These are phyloP conservation scores for Mycetomoellerius zeteki DNA, from an alignment of 1,140 invertebrate species.

Conservation along the genomic window DNA sequence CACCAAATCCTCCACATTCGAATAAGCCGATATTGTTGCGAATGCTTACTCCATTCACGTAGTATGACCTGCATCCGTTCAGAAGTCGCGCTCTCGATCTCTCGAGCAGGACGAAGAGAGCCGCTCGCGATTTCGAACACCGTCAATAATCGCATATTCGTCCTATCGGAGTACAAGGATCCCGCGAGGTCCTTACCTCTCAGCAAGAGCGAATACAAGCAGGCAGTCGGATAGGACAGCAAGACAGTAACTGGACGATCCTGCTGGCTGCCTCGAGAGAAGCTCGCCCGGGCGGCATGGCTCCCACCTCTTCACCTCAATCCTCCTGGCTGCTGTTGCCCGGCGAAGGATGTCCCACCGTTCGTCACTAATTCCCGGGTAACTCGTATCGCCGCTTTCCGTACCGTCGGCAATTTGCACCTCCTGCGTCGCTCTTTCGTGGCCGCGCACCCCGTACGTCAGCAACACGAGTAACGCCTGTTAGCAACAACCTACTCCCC, in stretches of 20 bases:
- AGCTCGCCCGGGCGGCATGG: conserved; percentile 86
- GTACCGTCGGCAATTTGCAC: conserved; percentile 25
- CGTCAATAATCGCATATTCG: neutral
- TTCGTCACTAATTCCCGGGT: conserved; percentile 49
- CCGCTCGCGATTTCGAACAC: neutral
- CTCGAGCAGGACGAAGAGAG: conserved; percentile 8
- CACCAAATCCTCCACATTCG: neutral
- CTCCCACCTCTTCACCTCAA: conserved; percentile 79
- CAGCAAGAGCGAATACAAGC: conserved; percentile 71
- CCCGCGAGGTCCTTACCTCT: conserved; percentile 76
- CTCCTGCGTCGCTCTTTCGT: conserved; percentile 29
- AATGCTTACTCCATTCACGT: neutral
- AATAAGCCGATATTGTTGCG: neutral
- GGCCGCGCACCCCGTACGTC: neutral
- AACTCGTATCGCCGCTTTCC: conserved; percentile 1
- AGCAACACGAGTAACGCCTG: conserved; percentile 17
- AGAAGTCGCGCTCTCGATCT: conserved; percentile 22
- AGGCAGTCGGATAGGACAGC: conserved; percentile 63
- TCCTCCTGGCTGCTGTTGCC: conserved; percentile 69
- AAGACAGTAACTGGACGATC: conserved; percentile 77
- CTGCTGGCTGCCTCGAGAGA: conserved; percentile 82
- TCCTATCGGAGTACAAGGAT: neutral
- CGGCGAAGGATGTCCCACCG: conserved; percentile 68
- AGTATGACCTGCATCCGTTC: neutral
- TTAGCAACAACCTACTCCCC: neutral